Percentiles rank a stretch among this genome's conserved stretches.
Evolutionary conservation across 2,113 vertebrate species (phyloP).

Genomic region (Perccottus glenii): DNA sequence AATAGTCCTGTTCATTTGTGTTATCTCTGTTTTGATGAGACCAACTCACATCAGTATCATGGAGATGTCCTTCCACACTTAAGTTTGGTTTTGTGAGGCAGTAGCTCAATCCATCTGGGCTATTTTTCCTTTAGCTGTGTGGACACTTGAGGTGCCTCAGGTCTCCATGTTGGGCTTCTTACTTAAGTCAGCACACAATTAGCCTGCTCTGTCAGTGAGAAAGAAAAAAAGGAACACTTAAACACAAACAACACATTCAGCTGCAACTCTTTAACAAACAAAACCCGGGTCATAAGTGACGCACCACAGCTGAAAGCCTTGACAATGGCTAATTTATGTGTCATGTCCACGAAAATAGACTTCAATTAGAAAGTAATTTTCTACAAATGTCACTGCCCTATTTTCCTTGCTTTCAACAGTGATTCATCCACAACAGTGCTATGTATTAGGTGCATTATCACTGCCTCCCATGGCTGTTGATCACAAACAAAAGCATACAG

Average conservation of each 20-base stretch:
- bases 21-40: slow-evolving; percentile 36
- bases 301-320: slow-evolving; percentile 57
- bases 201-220: background rate
- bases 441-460: slow-evolving; percentile 56
- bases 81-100: background rate
- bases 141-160: too few species aligned
- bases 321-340: slow-evolving; percentile 77
- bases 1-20: slow-evolving; percentile 36
- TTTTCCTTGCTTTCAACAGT: slow-evolving; percentile 45
- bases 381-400: slow-evolving; percentile 62
- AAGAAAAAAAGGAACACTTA: slow-evolving; percentile 29
- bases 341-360: slow-evolving; percentile 68
- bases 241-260: slow-evolving; percentile 48
- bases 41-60: slow-evolving; percentile 15
- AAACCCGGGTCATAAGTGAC: slow-evolving; percentile 47
- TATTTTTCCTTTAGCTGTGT: too few species aligned
- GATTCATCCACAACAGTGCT: slow-evolving; percentile 51
- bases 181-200: background rate
- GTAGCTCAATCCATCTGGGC: background rate
- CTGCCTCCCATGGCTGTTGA: slow-evolving; percentile 58
- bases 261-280: slow-evolving; percentile 40
- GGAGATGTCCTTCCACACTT: background rate
- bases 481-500: slow-evolving; percentile 54
- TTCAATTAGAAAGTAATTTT: slow-evolving; percentile 78
- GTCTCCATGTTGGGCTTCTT: background rate